Evolutionary conservation across 2,888 invertebrate species (phyloP), one percentile per base, ranked within the genome.

Genomic region (Trypoxylon attenuatum): DNA sequence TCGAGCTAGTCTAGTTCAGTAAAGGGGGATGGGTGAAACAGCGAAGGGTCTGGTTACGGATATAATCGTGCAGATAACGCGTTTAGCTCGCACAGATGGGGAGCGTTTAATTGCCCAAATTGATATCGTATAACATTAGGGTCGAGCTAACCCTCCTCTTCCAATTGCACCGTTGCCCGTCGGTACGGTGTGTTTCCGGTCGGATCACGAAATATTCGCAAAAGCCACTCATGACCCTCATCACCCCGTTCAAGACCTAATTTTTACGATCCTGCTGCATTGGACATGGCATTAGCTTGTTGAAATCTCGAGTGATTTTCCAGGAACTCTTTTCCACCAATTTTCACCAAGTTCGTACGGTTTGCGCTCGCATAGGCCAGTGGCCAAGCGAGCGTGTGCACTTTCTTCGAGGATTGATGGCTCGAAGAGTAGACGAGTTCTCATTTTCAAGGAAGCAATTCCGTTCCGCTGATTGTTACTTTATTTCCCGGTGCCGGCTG

Each of bases 21-120:
- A 43, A 27, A 29, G 39, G 38, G 57, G 58, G 60, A 55, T 63
- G 56, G 45, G 8, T 42, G 38, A 18, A 25, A 43, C 38, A 21
- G 18, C 45, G 43, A 62, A 45, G 55, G 55, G 67, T 55, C 54
- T 56, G 65, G 43, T 38, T 57, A 47, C 65, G 71, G 76, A 76
- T 80, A 82, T 79, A 79, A 79, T 77, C 68, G 71, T 71, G 62
- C 73, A 76, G 82, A 84, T 83, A 84, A 81, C 80, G 77, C 76
- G 76, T 74, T 82, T 74, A 77, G 63, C 61, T 66, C 65, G 52
- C 68, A 69, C 79, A 80, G 77, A 74, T 77, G 78, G 77, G 77
- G 66, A 76, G 71, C 78, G 77, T 80, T 82, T 84, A 84, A 84
- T 84, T 84, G 81, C 76, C 76, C 69, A 80, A 84, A 84, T 84